These are phyloP conservation scores for Macrosiphum euphorbiae DNA, from an alignment of 2,888 invertebrate genomes.

Conservation along the genomic window DNA sequence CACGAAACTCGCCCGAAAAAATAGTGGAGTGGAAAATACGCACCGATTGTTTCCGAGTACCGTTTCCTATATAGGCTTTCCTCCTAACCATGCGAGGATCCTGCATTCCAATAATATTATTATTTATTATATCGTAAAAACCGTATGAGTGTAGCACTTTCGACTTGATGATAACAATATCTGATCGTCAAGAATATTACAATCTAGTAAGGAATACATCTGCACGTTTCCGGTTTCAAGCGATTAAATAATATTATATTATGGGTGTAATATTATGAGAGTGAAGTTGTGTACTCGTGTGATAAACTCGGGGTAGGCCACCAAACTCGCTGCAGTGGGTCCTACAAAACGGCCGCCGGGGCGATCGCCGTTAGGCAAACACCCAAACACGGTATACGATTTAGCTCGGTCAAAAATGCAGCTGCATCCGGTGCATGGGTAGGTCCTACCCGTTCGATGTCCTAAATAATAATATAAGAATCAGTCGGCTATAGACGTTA, in stretches of 20 bases:
- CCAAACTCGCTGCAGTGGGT: conserved; percentile 25
- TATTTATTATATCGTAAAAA: background rate
- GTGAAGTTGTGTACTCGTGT: background rate
- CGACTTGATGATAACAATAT: background rate
- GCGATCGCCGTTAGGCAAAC: conserved; percentile 11
- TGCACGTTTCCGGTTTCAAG: background rate
- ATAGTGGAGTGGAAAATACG: background rate
- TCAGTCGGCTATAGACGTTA: background rate
- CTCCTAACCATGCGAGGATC: no score
- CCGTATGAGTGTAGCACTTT: background rate
- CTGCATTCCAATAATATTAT: background rate
- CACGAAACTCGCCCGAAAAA: background rate
- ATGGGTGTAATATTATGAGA: background rate
- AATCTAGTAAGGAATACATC: background rate
- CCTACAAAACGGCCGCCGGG: background rate
- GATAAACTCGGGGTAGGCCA: conserved; percentile 30
- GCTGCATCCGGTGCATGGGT: background rate
- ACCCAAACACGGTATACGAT: background rate
- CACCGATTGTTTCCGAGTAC: background rate
- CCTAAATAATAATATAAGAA: background rate
- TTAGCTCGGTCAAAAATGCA: background rate
- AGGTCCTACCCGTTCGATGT: background rate
- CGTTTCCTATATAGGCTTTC: no score
- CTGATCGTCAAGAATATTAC: background rate
- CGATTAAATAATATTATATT: background rate